Evolutionary conservation across 2,113 vertebrate genomes (phyloP).

Genomic region (Thamnaconus septentrionalis): DNA sequence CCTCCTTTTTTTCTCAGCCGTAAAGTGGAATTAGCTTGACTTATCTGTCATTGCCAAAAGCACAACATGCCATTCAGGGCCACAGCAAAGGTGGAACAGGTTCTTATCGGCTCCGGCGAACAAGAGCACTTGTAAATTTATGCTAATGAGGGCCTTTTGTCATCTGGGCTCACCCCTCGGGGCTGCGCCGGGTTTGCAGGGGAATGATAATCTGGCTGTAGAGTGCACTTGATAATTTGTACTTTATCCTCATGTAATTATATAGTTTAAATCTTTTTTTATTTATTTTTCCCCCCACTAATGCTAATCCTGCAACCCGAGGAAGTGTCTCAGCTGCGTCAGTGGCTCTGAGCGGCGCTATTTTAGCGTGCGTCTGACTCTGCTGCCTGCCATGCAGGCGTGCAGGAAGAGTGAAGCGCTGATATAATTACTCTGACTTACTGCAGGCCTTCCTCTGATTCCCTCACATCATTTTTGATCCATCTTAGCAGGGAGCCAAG

Average conservation of each 20-base stretch:
- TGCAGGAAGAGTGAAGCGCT: conserved; percentile 28
- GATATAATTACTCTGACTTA: conserved; percentile 74
- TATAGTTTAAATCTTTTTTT: conserved; percentile 86
- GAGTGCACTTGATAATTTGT: conserved; percentile 86
- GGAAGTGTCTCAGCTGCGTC: conserved; percentile 65
- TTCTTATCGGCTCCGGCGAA: conserved; percentile 86
- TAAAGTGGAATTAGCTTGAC: conserved; percentile 92
- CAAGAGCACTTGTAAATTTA: conserved; percentile 89
- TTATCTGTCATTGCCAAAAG: conserved; percentile 97
- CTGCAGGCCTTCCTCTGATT: conserved; percentile 54
- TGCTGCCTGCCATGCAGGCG: conserved; percentile 47
- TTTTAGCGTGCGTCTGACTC: conserved; percentile 59
- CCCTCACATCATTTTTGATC: conserved; percentile 60
- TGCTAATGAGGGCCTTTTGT: conserved; percentile 92
- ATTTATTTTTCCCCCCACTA: conserved; percentile 36
- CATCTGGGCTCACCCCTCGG: conserved; percentile 81
- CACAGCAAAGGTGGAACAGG: conserved; percentile 90
- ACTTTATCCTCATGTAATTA: conserved; percentile 90
- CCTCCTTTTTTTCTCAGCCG: conserved; percentile 47
- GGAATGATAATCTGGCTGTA: conserved; percentile 88
- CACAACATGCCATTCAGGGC: conserved; percentile 91
- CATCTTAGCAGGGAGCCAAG: conserved; percentile 58
- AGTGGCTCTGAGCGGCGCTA: conserved; percentile 51
- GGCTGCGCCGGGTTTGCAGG: conserved; percentile 55
- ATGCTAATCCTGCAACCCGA: conserved; percentile 80